Evolutionary conservation across 2,113 vertebrate genomes (phyloP).

Genomic region (Reinhardtius hippoglossoides): DNA sequence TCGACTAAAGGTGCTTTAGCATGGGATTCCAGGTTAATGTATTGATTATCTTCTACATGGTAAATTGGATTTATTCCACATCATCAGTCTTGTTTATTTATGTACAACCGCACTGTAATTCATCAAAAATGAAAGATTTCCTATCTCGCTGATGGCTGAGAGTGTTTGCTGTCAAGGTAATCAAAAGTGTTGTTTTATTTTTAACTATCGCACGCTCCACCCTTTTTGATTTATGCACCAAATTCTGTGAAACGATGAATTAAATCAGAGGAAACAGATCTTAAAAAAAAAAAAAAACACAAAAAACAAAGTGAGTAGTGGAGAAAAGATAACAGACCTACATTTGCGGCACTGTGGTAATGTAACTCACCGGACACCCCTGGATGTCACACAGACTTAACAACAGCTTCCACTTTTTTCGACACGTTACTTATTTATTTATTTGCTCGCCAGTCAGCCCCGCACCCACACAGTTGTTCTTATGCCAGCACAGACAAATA

Average conservation of each 20-base stretch:
- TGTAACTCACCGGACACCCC: constrained; percentile 16
- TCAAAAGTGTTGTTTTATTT: constrained; percentile 54
- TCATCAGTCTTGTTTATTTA: constrained; percentile 81
- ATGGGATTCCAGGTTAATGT: constrained; percentile 79
- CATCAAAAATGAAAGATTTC: constrained; percentile 73
- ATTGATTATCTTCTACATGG: constrained; percentile 79
- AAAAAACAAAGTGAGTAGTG: not conserved
- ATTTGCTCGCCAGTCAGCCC: constrained; percentile 63
- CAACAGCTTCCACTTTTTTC: constrained; percentile 66
- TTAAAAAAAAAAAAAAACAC: not conserved
- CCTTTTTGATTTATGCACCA: constrained; percentile 42
- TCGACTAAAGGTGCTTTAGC: constrained; percentile 78
- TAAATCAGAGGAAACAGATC: constrained; percentile 5
- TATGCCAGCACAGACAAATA: constrained; percentile 69
- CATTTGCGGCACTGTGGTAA: constrained; percentile 30
- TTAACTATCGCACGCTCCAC: constrained; percentile 7
- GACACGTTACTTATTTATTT: constrained; percentile 71
- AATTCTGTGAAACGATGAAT: constrained; percentile 13
- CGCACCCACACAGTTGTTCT: constrained; percentile 48
- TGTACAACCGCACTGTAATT: constrained; percentile 66
- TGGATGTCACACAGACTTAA: constrained; percentile 62
- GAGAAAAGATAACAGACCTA: constrained; percentile 20
- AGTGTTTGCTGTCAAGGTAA: constrained; percentile 44
- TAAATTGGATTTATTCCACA: constrained; percentile 79
- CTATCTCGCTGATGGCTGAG: constrained; percentile 51